phyloP scores from a whole-genome alignment of 2,797 vertebrate genomes.

The Hydrolagus colliei region DNA sequence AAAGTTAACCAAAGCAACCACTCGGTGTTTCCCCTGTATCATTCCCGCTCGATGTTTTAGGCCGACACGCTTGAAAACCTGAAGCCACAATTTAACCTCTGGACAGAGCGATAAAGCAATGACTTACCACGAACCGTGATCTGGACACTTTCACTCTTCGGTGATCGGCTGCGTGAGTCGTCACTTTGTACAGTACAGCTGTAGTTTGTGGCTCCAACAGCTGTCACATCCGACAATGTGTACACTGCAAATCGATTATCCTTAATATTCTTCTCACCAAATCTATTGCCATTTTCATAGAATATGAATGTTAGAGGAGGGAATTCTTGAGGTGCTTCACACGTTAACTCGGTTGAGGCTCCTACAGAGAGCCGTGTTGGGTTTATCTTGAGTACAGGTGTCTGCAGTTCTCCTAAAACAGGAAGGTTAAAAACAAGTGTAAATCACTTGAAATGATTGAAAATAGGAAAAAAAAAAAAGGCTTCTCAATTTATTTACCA shows the following conservation, averaged over 20 bases:
- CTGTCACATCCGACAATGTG: neutral
- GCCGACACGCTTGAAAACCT: neutral
- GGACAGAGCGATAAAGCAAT: neutral
- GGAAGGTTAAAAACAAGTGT: too few species aligned
- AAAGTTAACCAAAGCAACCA: neutral
- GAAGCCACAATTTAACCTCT: too few species aligned
- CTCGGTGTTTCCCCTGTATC: neutral
- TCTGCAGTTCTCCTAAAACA: neutral
- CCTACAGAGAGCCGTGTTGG: neutral
- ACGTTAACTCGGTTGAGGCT: neutral
- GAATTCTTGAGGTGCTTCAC: constrained; percentile 1
- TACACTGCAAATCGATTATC: neutral
- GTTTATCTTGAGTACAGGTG: neutral
- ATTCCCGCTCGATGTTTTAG: neutral
- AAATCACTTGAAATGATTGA: neutral
- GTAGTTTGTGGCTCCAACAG: neutral
- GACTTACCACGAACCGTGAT: neutral
- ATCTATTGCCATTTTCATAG: neutral
- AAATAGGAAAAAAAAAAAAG: neutral
- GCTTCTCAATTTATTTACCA: neutral
- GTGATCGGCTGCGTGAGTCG: neutral
- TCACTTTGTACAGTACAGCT: neutral
- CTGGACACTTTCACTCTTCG: neutral
- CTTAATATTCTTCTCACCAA: neutral
- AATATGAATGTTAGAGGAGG: constrained; percentile 13